Evolutionary conservation across 2,888 invertebrate species (phyloP).

Genomic region (Ichneumon xanthorius): DNA sequence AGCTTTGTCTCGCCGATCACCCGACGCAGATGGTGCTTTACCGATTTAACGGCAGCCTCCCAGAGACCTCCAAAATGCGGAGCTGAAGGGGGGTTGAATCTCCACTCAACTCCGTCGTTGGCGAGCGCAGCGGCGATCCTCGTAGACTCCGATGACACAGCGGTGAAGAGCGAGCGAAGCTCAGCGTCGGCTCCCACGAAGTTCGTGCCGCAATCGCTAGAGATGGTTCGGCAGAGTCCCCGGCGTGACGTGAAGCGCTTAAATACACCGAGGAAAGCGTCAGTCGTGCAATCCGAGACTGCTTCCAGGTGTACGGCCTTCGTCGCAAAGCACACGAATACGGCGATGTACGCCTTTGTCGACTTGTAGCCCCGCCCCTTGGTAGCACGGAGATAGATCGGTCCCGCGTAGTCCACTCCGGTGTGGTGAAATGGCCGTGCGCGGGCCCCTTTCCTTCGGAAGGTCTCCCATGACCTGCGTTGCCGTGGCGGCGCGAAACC

Average conservation of each 20-base stretch:
- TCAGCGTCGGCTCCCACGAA: constrained; percentile 69
- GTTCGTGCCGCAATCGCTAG: constrained; percentile 71
- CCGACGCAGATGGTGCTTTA: constrained; percentile 71
- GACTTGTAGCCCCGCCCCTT: constrained; percentile 29
- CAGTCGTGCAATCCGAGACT: constrained; percentile 63
- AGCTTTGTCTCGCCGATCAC: constrained; percentile 65
- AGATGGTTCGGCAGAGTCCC: constrained; percentile 49
- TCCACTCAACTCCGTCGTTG: constrained; percentile 69
- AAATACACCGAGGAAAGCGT: constrained; percentile 68
- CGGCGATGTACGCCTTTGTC: constrained; percentile 61
- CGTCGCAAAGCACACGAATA: constrained; percentile 70
- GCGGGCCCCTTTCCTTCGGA: background rate
- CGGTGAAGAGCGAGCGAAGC: constrained; percentile 35
- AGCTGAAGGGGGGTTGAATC: constrained; percentile 73
- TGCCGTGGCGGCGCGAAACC: background rate
- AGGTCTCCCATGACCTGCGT: constrained; percentile 38
- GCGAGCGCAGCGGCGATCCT: constrained; percentile 11
- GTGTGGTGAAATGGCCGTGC: constrained; percentile 65
- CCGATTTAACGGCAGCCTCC: constrained; percentile 75
- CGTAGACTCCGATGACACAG: background rate
- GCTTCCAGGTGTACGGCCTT: constrained; percentile 70
- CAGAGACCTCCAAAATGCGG: constrained; percentile 76
- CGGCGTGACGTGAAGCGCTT: constrained; percentile 67
- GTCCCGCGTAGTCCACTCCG: constrained; percentile 64
- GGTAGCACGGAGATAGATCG: constrained; percentile 24